These are phyloP conservation scores for Amphipoea oculea DNA, from an alignment of 2,888 invertebrate species.

Conservation along the genomic window DNA sequence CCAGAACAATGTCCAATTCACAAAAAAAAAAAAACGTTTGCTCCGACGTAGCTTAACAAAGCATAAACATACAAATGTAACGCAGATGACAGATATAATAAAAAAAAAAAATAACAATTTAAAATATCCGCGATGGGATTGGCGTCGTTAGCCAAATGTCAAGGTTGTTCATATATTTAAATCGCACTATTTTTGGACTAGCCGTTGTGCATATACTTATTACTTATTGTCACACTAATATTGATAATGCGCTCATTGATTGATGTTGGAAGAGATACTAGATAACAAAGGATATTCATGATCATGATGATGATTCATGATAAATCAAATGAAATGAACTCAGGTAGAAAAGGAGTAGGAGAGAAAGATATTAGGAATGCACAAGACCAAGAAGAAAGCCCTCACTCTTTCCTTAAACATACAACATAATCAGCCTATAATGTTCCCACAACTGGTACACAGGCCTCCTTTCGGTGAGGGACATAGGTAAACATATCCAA, in stretches of 20 bases:
- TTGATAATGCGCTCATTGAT: conserved; percentile 25
- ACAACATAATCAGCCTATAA: background rate
- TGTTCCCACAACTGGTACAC: too few relatives aligned
- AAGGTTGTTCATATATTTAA: conserved; percentile 59
- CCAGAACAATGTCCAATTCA: accelerated
- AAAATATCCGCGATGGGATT: conserved; percentile 49
- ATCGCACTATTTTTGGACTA: conserved; percentile 47
- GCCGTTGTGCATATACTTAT: conserved; percentile 42
- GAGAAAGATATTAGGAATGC: background rate
- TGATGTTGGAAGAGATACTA: background rate
- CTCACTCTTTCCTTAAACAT: background rate
- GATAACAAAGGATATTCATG: background rate
- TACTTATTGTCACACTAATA: conserved; percentile 25
- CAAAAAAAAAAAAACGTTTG: background rate
- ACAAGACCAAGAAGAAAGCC: background rate
- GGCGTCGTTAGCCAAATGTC: conserved; percentile 62
- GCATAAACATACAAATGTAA: conserved; percentile 1
- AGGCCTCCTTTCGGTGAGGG: too few relatives aligned
- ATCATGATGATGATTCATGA: background rate
- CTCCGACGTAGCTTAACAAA: background rate
- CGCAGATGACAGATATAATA: conserved; percentile 17
- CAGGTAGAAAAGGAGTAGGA: background rate
- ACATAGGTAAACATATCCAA: background rate
- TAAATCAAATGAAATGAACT: background rate
- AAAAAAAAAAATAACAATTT: conserved; percentile 25